Evolutionary conservation across 2,888 invertebrate species (phyloP), one percentile per base, ranked within the genome.

Genomic region (Drosophila affinis): DNA sequence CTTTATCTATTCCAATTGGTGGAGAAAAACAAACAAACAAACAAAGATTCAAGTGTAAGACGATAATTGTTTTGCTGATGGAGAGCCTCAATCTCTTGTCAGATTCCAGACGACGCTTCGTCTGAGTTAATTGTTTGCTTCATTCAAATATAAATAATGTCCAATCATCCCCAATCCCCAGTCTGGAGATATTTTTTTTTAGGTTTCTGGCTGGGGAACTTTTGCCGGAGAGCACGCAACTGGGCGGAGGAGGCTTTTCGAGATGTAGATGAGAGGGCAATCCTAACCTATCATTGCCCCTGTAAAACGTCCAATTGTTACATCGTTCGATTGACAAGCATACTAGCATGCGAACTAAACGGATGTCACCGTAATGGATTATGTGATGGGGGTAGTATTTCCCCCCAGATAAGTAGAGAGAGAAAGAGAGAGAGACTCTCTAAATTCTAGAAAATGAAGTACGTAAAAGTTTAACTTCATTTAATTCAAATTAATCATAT

Each of bases 81-180:
- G 34, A 17, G 32, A 39, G 65, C 49, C 34, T 67, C 65, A 46
- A 67, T 57, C 65, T 56, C 65, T 65, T 67, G 65, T 65, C 65
- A 56, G 56, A 55, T 49, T 27, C 55, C 45, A 63, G 64, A 54
- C 65, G 64, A 64, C 65, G 64, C 65, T 65, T 24, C 34, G 56
- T 9, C 34, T 67, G 56, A 65, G 56, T 65, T 65, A 67, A 65
- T 67, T 67, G 65, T 45, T 65, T 67, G 56, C 39, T 7, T 67
- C 51, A 56, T 39, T 39, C 39, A 39, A 39, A 39, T 39, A 39
- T 6, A 46, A 56, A 45, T 64, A 49, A 7, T 27, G 65, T 65
- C 14, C 56, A 3, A 55, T 65, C 65, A 65, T 51, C n/a, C 7
- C 14, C 17, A 17, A 49, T 49, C 55, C 24, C 24, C 24, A 17